Base-by-base conservation (phyloP, 2,113 vertebrate genomes). In the Ascaphus truei region DNA sequence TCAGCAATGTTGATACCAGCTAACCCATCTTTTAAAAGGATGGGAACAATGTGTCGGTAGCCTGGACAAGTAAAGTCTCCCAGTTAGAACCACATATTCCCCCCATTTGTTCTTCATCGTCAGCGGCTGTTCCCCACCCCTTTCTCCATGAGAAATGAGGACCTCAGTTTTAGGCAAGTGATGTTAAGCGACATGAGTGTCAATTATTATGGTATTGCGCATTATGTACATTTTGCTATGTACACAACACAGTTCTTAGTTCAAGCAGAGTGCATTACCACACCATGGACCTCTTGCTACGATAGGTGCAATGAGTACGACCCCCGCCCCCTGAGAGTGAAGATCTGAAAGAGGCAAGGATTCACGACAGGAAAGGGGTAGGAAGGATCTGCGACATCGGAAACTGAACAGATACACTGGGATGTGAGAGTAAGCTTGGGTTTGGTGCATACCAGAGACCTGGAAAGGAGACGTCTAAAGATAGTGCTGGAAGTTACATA, bases 381-480 rank as follows among this genome's bases (percentile, higher is more conserved):
- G 55, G 65, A 18, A 50, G 1, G 23, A 59, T 65, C 45, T 56
- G 50, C 39, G 20, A 20, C 23, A 65, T 34, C 25, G 55, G 30
- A 30, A 37, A 57, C 25, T 53, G 20, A 58, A 68, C 31, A 27
- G 53, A 20, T 31, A 51, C 31, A 60, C 26, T 9, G 10, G 29
- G 27, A 27, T 13, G 56, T 27, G 43, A 26, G 9, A 61, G 39
- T 34, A 27, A 43, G 63, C 50, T 55, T 53, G 63, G 63, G 63
- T 39, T 6, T 3, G 9, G 15, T 13, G 29, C 18, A 48, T 31
- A 52, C 67, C 67, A 71, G 67, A 61, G 45, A 61, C 67, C 67
- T 71, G 67, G 67, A 16, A 33, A 71, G 53, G 65, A 68, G 67
- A 71, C 22, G 56, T 39, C 57, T 71, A 61, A 71, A 71, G 67